Percentiles rank a stretch among this genome's conserved stretches.
Conservation (phyloP, 2,113 vertebrate genomes). For the Mobula birostris region DNA sequence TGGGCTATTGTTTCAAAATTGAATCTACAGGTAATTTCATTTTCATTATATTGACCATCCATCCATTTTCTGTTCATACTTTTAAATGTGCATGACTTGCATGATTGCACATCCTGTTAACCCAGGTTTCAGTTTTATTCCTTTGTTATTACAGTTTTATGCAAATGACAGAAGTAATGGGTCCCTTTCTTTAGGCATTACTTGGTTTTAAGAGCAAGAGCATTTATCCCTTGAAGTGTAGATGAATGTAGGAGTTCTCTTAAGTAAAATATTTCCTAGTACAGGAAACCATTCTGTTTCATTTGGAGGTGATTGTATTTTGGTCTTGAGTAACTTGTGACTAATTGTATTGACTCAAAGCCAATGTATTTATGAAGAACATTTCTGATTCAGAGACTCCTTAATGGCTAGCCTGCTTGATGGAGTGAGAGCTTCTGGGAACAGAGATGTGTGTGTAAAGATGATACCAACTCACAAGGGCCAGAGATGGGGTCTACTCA, state of each 20-base stretch:
- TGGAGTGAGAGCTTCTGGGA: constrained; percentile 92
- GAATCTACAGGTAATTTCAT: background rate
- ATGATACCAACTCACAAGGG: constrained; percentile 88
- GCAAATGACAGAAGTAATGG: background rate
- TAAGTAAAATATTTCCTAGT: background rate
- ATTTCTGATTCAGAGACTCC: constrained; percentile 69
- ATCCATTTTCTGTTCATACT: background rate
- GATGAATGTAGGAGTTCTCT: background rate
- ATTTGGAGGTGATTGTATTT: background rate
- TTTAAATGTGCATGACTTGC: too few relatives aligned
- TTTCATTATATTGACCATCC: background rate
- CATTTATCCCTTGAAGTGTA: background rate
- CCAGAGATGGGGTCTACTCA: constrained; percentile 90
- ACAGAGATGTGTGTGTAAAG: constrained; percentile 95
- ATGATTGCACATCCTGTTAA: background rate
- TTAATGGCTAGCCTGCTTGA: constrained; percentile 90
- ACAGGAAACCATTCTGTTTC: background rate
- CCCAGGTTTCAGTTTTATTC: background rate
- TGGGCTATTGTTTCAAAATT: background rate
- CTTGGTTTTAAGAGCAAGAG: background rate
- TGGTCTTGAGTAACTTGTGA: background rate
- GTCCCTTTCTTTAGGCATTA: background rate
- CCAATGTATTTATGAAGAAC: background rate
- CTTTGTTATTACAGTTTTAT: background rate
- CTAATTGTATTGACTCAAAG: background rate